phyloP scores from a whole-genome alignment of 2,888 invertebrate genomes.

The Standfussiana lucernea region DNA sequence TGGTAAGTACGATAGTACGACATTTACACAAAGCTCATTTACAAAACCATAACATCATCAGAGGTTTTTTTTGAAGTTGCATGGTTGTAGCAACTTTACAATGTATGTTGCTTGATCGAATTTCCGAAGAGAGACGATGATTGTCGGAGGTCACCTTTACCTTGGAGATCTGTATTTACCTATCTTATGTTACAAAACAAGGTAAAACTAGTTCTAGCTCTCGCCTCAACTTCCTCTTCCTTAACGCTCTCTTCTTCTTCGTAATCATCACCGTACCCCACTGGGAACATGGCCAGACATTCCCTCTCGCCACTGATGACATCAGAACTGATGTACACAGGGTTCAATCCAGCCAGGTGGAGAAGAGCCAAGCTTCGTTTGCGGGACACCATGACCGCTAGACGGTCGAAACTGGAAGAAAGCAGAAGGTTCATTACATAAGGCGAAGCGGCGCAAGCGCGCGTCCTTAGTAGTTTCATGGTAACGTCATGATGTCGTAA shows the following conservation, averaged over 20 bases:
- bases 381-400: slow-evolving; percentile 87
- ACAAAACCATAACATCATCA: background rate
- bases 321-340: slow-evolving; percentile 85
- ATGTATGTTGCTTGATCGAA: too few species aligned
- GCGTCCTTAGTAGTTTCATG: too few species aligned
- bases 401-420: slow-evolving; percentile 79
- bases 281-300: slow-evolving; percentile 85
- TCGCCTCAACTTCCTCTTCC: slow-evolving; percentile 72
- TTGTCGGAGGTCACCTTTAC: too few species aligned
- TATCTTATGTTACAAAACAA: background rate
- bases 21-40: background rate
- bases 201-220: background rate
- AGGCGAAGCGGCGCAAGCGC: background rate
- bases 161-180: too few species aligned
- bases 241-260: slow-evolving; percentile 76
- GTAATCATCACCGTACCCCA: slow-evolving; percentile 86
- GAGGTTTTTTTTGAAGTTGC: too few species aligned
- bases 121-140: background rate
- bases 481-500: too few species aligned
- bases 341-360: slow-evolving; percentile 83
- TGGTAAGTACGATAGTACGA: background rate
- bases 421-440: background rate
- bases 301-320: slow-evolving; percentile 79
- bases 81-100: background rate
- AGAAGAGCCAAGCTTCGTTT: slow-evolving; percentile 84